Evolutionary conservation across 1,140 invertebrate species (phyloP), one percentile per base, ranked within the genome.

Genomic region (Ganaspis sp.): DNA sequence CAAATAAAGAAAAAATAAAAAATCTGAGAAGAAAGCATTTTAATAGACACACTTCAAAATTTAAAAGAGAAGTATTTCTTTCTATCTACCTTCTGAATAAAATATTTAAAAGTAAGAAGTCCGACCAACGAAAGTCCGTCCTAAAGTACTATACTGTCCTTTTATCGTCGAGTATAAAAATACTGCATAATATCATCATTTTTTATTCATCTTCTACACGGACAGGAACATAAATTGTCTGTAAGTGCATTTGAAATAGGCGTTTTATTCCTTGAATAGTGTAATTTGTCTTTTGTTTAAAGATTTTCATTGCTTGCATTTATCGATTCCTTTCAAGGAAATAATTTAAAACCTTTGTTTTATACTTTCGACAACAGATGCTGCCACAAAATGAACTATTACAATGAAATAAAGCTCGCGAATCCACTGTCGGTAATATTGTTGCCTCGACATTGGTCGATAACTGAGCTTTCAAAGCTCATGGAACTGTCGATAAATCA

Each of bases 351-450:
- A 12, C 3, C 8, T 29, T 29, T 29, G 15, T 26, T 29, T 21
- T 29, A 26, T 64, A 29, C 23, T 64, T 1, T 26, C 54, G 11
- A 9, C 3, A 64, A 26, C 5, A n/a, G 58, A 23, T 34, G 23
- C 6, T n/a, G 53, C 17, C 1, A 58, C 4, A 4, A 49, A 8
- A 17, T 5, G 15, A 12, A 64, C 23, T 15, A 34, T 64, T n/a
- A n/a, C n/a, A n/a, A n/a, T n/a, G 15, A 49, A 49, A 1, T 15
- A n/a, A 64, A 34, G 23, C 58, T 34, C 11, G 11, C 4, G 15
- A n/a, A 64, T 29, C 58, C 8, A 34, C 26, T 29, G 58, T 64
- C 58, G 58, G 58, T 64, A 64, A 64, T 29, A 64, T 29, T 29
- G 26, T 9, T 64, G n/a, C 3, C 26, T 64, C 23, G 29, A 64